Evolutionary conservation across 2,888 invertebrate genomes (phyloP), one percentile per base, ranked within the genome.

Genomic region (Camptogramma bilineatum): DNA sequence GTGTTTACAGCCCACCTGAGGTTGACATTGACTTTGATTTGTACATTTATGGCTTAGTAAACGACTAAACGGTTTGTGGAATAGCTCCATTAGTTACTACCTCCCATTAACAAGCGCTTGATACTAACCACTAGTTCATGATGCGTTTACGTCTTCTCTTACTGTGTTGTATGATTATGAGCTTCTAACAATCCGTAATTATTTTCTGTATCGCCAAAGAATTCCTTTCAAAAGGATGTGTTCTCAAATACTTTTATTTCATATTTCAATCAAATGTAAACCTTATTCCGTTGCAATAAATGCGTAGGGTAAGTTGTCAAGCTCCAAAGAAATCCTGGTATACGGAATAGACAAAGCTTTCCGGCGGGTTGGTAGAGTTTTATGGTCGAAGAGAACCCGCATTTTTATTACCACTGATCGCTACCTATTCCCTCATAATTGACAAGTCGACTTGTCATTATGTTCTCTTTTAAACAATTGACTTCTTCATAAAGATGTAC

Each of bases 1-100:
- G 80, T 90, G 91, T 90, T 92, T 90, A 92, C 85, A 85, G 86
- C 88, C 82, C 85, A 89, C 89, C 90, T 90, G 90, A 89, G 83
- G 88, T 89, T 91, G 91, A 91, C 92, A 92, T 91, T 92, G 92
- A 91, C 90, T 90, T 90, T 92, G 90, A 91, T 91, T 93, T 90
- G 86, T 88, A 82, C 86, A 88, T 90, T 91, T 90, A 93, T 84
- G 81, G 85, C 83, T 88, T 88, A 85, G 85, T 86, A 84, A 88
- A 88, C 83, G 81, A 85, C 84, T 86, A 84, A 88, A 87, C 83
- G 81, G 82, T 83, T 83, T 76, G 78, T 79, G 75, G 81, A 85
- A 83, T 77, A 71, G 74, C 79, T 78, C 74, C 77, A 82, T 82
- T 79, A 80, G 80, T 70, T 53, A 57, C 57, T 65, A 57, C 61